These are phyloP conservation scores for Sprattus sprattus DNA, from an alignment of 2,113 vertebrate genomes.

Conservation along the genomic window DNA sequence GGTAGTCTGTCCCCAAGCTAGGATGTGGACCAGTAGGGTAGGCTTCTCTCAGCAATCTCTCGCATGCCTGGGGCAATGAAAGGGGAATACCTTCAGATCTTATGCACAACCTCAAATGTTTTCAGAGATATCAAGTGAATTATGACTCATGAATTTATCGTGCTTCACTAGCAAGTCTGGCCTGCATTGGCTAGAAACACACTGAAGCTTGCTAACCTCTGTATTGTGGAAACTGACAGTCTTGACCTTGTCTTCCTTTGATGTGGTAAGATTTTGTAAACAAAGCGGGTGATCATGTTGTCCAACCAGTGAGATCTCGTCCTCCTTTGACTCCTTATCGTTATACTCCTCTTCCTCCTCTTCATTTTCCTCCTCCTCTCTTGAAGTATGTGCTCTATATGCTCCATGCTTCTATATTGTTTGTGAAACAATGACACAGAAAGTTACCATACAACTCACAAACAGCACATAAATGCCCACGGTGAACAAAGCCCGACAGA, in stretches of 20 bases:
- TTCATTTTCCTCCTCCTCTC: constrained; percentile 5
- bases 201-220: constrained; percentile 26
- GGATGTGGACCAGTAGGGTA: constrained; percentile 28
- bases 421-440: not conserved
- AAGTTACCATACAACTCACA: not conserved
- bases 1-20: constrained; percentile 43
- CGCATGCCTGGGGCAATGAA: constrained; percentile 60
- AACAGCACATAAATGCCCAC: not conserved
- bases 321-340: constrained; percentile 17
- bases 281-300: constrained; percentile 68
- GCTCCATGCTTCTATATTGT: constrained; percentile 50
- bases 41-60: not conserved
- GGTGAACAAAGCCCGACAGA: not conserved
- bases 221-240: constrained; percentile 40
- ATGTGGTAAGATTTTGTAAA: constrained; percentile 53
- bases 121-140: not conserved
- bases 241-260: constrained; percentile 23
- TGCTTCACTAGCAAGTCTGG: not conserved
- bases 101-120: too few species aligned
- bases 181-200: not conserved
- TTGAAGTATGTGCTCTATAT: constrained; percentile 12
- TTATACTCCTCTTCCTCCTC: constrained; percentile 44
- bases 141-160: too few species aligned
- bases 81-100: not conserved
- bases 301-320: constrained; percentile 52